Percentiles rank a stretch among this genome's conserved stretches.
Evolutionary conservation across 1,140 invertebrate species (phyloP).

Genomic region (Diabrotica undecimpunctata): DNA sequence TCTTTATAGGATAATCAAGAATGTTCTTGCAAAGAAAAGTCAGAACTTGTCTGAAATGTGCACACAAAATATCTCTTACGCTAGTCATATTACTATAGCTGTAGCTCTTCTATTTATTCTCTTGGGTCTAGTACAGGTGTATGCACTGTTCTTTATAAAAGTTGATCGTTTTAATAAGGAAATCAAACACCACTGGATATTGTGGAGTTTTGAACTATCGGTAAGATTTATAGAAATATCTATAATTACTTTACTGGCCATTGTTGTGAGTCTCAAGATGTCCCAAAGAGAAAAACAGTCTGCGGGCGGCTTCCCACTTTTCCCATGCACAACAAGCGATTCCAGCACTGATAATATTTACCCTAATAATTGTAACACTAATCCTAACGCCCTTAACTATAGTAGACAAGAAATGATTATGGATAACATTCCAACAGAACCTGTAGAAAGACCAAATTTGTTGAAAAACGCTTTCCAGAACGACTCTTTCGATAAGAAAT

Average conservation of each 20-base stretch:
- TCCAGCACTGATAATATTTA: conserved; percentile 78
- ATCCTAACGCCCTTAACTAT: conserved; percentile 79
- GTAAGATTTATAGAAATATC: conserved; percentile 78
- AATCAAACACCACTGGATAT: conserved; percentile 68
- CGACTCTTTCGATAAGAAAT: conserved; percentile 53
- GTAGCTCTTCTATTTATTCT: conserved; percentile 78
- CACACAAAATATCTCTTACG: conserved; percentile 67
- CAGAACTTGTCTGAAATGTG: conserved; percentile 62
- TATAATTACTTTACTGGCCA: conserved; percentile 76
- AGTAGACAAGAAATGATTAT: conserved; percentile 61
- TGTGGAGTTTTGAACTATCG: conserved; percentile 85
- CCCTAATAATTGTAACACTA: conserved; percentile 79
- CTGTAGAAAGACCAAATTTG: conserved; percentile 51
- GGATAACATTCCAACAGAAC: conserved; percentile 51
- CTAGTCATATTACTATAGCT: conserved; percentile 81
- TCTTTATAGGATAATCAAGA: conserved; percentile 68
- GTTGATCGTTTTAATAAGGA: conserved; percentile 50
- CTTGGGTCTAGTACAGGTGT: conserved; percentile 76
- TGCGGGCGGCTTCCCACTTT: conserved; percentile 69
- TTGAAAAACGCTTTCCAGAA: conserved; percentile 49
- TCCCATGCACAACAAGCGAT: conserved; percentile 71
- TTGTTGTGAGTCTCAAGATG: conserved; percentile 72
- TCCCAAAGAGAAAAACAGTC: conserved; percentile 57
- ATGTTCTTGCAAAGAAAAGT: conserved; percentile 62
- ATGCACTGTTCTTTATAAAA: conserved; percentile 72